Conservation (phyloP, 2,888 invertebrate species). For the Eilema griseolum region DNA sequence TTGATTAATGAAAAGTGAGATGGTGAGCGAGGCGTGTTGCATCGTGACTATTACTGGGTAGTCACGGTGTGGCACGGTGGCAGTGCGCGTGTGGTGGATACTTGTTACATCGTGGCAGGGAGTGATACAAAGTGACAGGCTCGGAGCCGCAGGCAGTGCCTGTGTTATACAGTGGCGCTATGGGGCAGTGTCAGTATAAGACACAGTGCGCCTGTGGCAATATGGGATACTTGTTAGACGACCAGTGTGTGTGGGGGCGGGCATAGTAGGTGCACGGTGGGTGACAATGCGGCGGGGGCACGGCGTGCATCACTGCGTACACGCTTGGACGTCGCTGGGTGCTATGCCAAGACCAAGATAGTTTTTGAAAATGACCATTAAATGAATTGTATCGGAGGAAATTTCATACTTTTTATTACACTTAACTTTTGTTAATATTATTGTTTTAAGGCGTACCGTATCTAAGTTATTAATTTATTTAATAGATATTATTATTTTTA, state of each 20-base stretch:
- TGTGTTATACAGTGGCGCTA: background rate
- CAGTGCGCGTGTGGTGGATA: background rate
- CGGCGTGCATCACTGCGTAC: slow-evolving; percentile 24
- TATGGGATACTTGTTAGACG: background rate
- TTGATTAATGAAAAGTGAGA: slow-evolving; percentile 54
- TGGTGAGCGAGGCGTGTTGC: slow-evolving; percentile 47
- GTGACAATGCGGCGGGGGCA: background rate
- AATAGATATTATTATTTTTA: slow-evolving; percentile 14
- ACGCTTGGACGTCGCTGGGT: slow-evolving; percentile 64
- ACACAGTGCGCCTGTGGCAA: background rate
- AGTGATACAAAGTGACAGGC: background rate
- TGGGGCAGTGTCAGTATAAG: background rate
- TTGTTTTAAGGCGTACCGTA: slow-evolving; percentile 28
- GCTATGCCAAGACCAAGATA: slow-evolving; percentile 81
- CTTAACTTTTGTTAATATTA: slow-evolving; percentile 24
- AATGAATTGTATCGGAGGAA: slow-evolving; percentile 41
- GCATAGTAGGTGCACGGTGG: background rate
- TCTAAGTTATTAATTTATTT: background rate
- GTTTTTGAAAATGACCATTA: slow-evolving; percentile 58
- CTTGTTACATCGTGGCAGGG: background rate
- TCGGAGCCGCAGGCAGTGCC: background rate
- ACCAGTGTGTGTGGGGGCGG: background rate
- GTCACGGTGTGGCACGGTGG: slow-evolving; percentile 2
- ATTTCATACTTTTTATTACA: slow-evolving; percentile 28
- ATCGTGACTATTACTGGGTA: background rate